Conservation (phyloP, 2,888 invertebrate species). For the Glyphotaelius pellucidus region DNA sequence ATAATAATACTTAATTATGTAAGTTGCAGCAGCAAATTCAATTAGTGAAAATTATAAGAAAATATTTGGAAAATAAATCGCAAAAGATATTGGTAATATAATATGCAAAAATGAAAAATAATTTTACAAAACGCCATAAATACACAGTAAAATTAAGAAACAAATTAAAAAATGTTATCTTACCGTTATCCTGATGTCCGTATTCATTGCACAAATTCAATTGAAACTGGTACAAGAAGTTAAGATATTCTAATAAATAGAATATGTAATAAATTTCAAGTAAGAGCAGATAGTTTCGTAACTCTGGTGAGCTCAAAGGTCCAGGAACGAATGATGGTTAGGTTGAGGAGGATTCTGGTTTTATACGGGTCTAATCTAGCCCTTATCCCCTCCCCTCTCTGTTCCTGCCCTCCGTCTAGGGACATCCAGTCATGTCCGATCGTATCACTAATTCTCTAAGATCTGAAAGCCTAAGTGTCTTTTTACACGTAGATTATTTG, state of each 20-base stretch:
- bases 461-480: background rate
- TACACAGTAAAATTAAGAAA: constrained; percentile 25
- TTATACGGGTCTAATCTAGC: constrained; percentile 20
- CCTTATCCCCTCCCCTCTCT: background rate
- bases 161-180: constrained; percentile 38
- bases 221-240: constrained; percentile 18
- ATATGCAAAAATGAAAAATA: background rate
- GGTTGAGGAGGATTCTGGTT: constrained; percentile 11
- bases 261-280: background rate
- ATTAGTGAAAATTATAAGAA: background rate
- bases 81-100: background rate
- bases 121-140: background rate
- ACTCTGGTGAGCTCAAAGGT: background rate
- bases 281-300: background rate
- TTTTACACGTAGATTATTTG: background rate
- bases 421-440: background rate
- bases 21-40: too few relatives aligned
- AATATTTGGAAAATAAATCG: background rate
- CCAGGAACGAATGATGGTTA: constrained; percentile 16
- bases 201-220: constrained; percentile 60
- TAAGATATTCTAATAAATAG: background rate
- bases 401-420: background rate
- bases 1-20: too few relatives aligned
- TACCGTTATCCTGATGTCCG: constrained; percentile 64
- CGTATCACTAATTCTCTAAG: background rate